Evolutionary conservation across 1,140 invertebrate species (phyloP).

Genomic region (Reticulitermes speratus): DNA sequence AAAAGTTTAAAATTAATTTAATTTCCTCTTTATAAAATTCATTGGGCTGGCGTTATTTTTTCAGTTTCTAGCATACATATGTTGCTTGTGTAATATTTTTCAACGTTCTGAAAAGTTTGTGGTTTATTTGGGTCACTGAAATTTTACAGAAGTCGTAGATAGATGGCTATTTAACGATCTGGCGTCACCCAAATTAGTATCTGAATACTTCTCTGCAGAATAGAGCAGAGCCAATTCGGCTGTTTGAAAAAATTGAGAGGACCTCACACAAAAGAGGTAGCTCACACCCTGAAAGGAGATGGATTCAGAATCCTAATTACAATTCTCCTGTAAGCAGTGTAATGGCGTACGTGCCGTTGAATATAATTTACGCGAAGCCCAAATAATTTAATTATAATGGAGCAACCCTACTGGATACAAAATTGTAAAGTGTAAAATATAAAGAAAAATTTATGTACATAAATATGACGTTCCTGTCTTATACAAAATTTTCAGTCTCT

Average conservation of each 20-base stretch:
- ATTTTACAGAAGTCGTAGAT: not conserved
- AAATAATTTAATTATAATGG: too few species aligned
- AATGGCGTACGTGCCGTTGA: too few species aligned
- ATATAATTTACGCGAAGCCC: too few species aligned
- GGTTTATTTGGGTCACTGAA: not conserved
- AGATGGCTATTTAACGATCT: not conserved
- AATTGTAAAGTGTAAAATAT: too few species aligned
- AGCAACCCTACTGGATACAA: too few species aligned
- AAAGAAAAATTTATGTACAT: too few species aligned
- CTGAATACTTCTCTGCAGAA: not conserved
- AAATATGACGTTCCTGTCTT: too few species aligned
- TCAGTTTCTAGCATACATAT: not conserved
- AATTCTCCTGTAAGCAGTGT: too few species aligned
- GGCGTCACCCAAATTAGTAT: not conserved
- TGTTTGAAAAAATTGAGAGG: not conserved
- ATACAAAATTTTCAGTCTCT: too few species aligned
- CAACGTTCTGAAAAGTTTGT: not conserved
- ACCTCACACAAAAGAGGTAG: too few species aligned
- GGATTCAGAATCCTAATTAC: too few species aligned
- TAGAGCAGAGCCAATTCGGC: not conserved
- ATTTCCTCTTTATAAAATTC: not conserved
- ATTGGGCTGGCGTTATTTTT: not conserved
- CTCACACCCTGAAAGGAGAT: too few species aligned
- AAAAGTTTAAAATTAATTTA: not conserved
- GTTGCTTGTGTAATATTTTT: not conserved